Base-by-base conservation (phyloP, 2,888 invertebrate species). In the Exocentrus adspersus region DNA sequence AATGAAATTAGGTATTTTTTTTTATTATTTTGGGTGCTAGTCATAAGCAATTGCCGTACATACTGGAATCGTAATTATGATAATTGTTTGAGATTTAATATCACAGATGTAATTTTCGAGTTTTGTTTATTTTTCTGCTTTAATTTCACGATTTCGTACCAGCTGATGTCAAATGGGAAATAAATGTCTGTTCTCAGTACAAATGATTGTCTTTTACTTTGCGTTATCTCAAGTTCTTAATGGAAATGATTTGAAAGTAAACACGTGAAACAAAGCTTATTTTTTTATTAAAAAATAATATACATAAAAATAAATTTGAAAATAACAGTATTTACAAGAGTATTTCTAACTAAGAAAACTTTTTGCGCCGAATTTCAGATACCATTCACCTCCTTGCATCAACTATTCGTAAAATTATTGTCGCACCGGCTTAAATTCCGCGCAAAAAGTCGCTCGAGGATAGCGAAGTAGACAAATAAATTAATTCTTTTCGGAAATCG, bases 111-210 rank as follows among this genome's bases (percentile, higher is more conserved):
- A 74, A 69, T 69, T 63, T 58, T 60, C 32, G 41, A 65, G 56
- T 66, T 63, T 66, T 70, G 69, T 67, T 66, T 69, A 62, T 73
- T 70, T 65, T 67, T 68, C 62, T 73, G 69, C 67, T 70, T 68
- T 70, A 72, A 68, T 67, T 72, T 63, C 61, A 61, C 57, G 52
- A 62, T 70, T 76, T 68, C 68, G 60, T 74, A 74, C 70, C 73
- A 70, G 69, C 72, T 69, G 68, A 63, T 75, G 73, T 74, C 70
- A 74, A 73, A 66, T 65, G 78, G 74, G 74, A 75, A 78, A 78
- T 77, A 78, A 77, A 78, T 71, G 69, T 71, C 75, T 77, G 74
- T 78, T 77, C 78, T 71, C 60, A 48, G 69, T 54, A n/a, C n/a
- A 42, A 37, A 43, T 12, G 46, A 28, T 28, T 46, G 37, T 56